Evolutionary conservation across 92 coral and sea anemone species (phyloP), one percentile per base, ranked within the genome.

Genomic region (Palythoa heliodiscus): DNA sequence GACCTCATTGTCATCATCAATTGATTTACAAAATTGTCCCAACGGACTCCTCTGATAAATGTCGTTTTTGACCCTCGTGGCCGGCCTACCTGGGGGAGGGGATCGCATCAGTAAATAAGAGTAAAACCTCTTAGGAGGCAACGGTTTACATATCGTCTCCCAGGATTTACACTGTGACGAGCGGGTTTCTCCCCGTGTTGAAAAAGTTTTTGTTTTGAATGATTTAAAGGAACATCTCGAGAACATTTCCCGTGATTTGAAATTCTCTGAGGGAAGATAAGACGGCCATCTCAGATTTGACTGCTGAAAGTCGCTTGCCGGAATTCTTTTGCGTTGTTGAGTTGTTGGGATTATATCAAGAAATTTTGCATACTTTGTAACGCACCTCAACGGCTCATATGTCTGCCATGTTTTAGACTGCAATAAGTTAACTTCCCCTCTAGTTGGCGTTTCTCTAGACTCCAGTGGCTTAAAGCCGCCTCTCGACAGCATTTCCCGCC

Each of bases 401-500:
- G 25, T 76, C 57, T 57, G 52, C 82, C 82, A 76, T 16, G 82
- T 76, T 11, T 20, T 76, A 25, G 82, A 76, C 67, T 35, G 57
- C 82, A 76, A 23, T 25, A 53, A 37, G 4, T 1, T 20, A 29
- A 54, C 67, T 76, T 76, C 82, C 2, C 82, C 82, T 7, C 67
- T 76, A 7, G 82, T 76, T 7, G 82, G 69, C 11, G 37, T n/a
- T 40, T 55, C 69, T 55, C 82, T 54, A 5, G 82, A 76, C 52
- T 76, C 82, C 14, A 29, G 11, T 54, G 82, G 82, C 25, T 76
- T 76, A 76, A 76, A 76, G n/a, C 82, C 82, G n/a, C 69, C 82
- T 7, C 24, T 39, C 20, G 68, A 29, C 9, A 76, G 29, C 50
- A 54, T 13, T 76, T 55, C 68, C 5, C 50, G 69, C 82, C 82